phyloP scores from a whole-genome alignment of 2,888 invertebrate genomes.

The Drosophila mayaguana region DNA sequence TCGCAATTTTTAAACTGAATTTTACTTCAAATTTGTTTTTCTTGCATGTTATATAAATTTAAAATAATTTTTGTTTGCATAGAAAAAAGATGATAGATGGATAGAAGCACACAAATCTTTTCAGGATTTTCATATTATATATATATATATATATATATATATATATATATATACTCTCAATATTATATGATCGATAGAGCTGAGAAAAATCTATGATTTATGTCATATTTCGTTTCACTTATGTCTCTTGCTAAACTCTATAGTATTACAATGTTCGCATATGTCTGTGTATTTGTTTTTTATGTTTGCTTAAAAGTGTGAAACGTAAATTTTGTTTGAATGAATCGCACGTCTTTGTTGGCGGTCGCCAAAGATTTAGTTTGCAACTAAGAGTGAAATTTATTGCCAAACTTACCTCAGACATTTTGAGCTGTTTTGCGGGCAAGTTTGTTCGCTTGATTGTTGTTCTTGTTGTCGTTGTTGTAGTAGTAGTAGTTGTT shows the following conservation, averaged over 20 bases:
- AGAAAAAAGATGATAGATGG: too few species aligned
- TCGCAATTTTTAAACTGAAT: too few species aligned
- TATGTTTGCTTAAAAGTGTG: not conserved
- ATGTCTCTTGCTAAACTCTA: too few species aligned
- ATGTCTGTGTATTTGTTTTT: not conserved
- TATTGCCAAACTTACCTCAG: slow-evolving; percentile 61
- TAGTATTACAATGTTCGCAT: not conserved
- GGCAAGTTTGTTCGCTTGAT: slow-evolving; percentile 41
- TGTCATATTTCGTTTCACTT: not conserved
- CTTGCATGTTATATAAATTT: too few species aligned
- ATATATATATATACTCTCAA: too few species aligned
- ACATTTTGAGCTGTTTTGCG: slow-evolving; percentile 58
- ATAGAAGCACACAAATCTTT: too few species aligned
- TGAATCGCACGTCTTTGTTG: not conserved
- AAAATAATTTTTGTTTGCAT: too few species aligned
- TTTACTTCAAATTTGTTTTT: too few species aligned
- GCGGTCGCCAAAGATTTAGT: slow-evolving; percentile 1
- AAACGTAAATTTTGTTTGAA: not conserved
- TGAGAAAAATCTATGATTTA: too few species aligned
- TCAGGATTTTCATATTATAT: too few species aligned
- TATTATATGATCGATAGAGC: too few species aligned
- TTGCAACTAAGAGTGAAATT: slow-evolving; percentile 10
- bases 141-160: too few species aligned
- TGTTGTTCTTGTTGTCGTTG: slow-evolving; percentile 13
- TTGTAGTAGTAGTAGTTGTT: slow-evolving; percentile 3